Conservation (phyloP, 2,888 invertebrate genomes). For the Drosophila affinis region DNA sequence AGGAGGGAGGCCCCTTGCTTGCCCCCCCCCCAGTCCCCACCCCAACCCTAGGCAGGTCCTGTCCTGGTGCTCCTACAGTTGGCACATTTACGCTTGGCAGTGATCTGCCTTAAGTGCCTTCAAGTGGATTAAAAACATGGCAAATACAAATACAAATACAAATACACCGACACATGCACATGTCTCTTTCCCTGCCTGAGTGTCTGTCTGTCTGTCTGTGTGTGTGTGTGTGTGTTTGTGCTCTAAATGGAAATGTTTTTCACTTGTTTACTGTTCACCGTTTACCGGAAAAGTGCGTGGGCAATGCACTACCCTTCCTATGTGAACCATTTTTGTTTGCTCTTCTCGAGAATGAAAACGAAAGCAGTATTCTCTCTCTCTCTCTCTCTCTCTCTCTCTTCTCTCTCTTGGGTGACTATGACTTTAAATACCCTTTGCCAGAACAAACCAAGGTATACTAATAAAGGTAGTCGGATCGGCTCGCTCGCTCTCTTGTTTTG, state of each 20-base stretch:
- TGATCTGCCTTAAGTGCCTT: slow-evolving; percentile 56
- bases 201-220: background rate
- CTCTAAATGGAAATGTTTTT: slow-evolving; percentile 48
- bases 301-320: background rate
- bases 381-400: too few species aligned
- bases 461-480: too few species aligned
- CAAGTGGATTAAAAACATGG: slow-evolving; percentile 69
- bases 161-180: background rate
- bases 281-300: slow-evolving; percentile 15
- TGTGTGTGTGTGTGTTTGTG: slow-evolving; percentile 8
- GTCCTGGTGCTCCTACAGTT: slow-evolving; percentile 14
- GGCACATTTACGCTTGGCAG: slow-evolving; percentile 49
- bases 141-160: slow-evolving; percentile 36
- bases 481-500: too few species aligned
- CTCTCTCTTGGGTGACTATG: background rate
- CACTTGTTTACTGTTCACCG: slow-evolving; percentile 41
- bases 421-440: background rate
- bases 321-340: background rate
- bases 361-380: background rate
- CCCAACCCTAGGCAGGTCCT: background rate
- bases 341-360: background rate
- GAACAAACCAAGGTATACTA: too few species aligned
- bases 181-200: background rate
- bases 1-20: background rate
- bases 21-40: background rate